phyloP scores from a whole-genome alignment of 2,113 vertebrate genomes.

The Myiozetetes cayanensis region DNA sequence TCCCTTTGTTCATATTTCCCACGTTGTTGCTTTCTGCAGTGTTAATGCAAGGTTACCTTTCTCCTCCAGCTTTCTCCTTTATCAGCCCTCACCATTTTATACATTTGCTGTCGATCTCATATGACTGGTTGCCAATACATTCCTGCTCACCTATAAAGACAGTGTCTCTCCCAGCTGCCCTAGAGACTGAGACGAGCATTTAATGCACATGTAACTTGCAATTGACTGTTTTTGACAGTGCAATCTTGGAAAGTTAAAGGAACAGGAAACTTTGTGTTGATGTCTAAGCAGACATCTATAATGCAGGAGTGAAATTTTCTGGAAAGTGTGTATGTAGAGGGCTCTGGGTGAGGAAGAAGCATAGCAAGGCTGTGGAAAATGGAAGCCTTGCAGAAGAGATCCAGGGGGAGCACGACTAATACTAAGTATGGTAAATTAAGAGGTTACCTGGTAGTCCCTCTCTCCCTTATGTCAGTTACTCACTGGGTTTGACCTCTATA shows the following conservation, averaged over 20 bases:
- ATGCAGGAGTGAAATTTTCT: not conserved
- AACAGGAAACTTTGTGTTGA: not conserved
- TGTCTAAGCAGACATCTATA: not conserved
- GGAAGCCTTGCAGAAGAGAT: not conserved
- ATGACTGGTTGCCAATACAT: not conserved
- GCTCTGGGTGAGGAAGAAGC: not conserved
- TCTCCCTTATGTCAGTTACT: not conserved
- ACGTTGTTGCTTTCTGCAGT: not conserved
- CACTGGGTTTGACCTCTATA: not conserved
- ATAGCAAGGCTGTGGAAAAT: not conserved
- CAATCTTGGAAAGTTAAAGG: not conserved
- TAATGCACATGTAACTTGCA: not conserved
- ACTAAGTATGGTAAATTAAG: not conserved
- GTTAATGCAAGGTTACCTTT: not conserved
- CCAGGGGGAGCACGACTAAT: not conserved
- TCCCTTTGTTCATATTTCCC: not conserved
- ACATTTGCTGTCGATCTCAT: not conserved
- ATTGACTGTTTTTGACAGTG: not conserved
- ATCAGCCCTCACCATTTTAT: not conserved
- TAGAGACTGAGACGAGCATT: not conserved
- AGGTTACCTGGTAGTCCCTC: not conserved
- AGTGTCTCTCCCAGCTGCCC: not conserved
- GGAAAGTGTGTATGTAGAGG: fast-evolving
- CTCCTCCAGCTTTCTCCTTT: not conserved
- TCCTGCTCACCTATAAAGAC: not conserved